phyloP scores from a whole-genome alignment of 1,140 invertebrate genomes.

The Artemia franciscana region DNA sequence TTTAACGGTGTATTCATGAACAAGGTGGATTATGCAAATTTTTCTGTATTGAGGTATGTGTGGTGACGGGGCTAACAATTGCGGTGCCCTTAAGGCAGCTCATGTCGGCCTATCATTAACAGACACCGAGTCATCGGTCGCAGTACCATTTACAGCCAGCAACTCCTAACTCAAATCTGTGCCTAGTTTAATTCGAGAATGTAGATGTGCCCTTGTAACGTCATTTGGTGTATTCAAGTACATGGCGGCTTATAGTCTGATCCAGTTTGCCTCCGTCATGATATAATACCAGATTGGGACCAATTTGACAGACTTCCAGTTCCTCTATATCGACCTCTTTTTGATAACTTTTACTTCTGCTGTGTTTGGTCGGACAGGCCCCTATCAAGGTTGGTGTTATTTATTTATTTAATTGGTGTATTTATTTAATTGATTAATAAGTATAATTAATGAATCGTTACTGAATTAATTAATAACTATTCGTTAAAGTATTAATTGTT shows the following conservation, averaged over 20 bases:
- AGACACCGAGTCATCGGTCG: constrained; percentile 30
- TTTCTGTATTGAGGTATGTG: too few relatives aligned
- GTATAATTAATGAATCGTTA: too few relatives aligned
- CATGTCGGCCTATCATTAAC: constrained; percentile 28
- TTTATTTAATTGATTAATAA: too few relatives aligned
- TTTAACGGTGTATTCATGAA: constrained; percentile 34
- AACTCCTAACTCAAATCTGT: constrained; percentile 29
- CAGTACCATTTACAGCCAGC: constrained; percentile 32
- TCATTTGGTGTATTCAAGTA: constrained; percentile 35
- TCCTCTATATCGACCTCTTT: constrained; percentile 60
- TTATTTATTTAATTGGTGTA: too few relatives aligned
- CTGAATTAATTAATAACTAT: too few relatives aligned
- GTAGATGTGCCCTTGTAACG: constrained; percentile 29
- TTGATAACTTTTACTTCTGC: constrained; percentile 54
- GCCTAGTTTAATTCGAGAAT: constrained; percentile 26
- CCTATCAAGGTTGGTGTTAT: constrained; percentile 33
- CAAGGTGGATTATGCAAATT: constrained; percentile 32
- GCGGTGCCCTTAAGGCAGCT: constrained; percentile 28
- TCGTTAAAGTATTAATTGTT: too few relatives aligned
- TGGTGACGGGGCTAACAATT: constrained; percentile 35
- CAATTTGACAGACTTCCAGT: constrained; percentile 52
- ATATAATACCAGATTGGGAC: constrained; percentile 59
- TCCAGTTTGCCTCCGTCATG: constrained; percentile 78
- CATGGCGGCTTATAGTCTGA: constrained; percentile 35
- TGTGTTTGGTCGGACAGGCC: constrained; percentile 46